phyloP scores from a whole-genome alignment of 37 sponge, comb jelly and placozoan genomes.

The Agelas oroides region DNA sequence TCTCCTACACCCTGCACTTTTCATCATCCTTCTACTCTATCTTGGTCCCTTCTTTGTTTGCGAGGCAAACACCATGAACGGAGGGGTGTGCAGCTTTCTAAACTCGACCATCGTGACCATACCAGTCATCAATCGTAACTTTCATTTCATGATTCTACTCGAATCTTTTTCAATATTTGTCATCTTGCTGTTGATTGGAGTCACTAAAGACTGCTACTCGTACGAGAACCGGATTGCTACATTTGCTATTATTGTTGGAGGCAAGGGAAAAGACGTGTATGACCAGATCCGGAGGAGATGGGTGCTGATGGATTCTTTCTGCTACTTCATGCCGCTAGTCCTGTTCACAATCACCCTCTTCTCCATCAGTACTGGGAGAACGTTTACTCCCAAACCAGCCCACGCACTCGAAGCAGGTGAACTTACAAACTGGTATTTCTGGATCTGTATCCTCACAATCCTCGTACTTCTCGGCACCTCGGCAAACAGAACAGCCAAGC shows the following conservation, averaged over 20 bases:
- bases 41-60: constrained; percentile 8
- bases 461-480: not conserved
- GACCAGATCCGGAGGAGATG: constrained; percentile 1
- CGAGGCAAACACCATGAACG: not conserved
- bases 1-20: not conserved
- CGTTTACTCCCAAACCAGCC: not conserved
- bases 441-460: not conserved
- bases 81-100: constrained; percentile 13
- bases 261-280: not conserved
- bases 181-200: not conserved
- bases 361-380: constrained; percentile 15
- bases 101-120: not conserved
- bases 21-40: constrained; percentile 1
- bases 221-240: constrained; percentile 33
- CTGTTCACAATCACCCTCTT: not conserved
- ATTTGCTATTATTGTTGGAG: constrained; percentile 15
- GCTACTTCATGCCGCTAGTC: not conserved
- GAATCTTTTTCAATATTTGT: not conserved
- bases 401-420: not conserved
- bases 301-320: constrained; percentile 3
- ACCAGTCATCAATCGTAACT: not conserved
- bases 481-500: not conserved
- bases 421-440: constrained; percentile 26
- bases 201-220: not conserved
- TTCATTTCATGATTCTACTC: not conserved